Evolutionary conservation across 2,888 invertebrate genomes (phyloP).

Genomic region (Xanthorhoe spadicearia): DNA sequence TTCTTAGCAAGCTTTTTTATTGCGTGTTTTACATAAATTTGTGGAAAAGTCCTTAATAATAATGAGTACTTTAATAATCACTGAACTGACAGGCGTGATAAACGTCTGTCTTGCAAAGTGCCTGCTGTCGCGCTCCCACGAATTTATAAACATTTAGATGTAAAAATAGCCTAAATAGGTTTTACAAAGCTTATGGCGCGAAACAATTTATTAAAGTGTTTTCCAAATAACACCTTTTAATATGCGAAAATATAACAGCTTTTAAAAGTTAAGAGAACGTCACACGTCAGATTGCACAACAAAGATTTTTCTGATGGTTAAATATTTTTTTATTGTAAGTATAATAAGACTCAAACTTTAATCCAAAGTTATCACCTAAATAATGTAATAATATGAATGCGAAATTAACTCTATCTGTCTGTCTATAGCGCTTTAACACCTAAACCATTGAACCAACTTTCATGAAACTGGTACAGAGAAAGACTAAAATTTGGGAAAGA

Average conservation of each 20-base stretch:
- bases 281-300: background rate
- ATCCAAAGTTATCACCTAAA: background rate
- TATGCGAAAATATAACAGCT: background rate
- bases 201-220: constrained; percentile 12
- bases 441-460: too few relatives aligned
- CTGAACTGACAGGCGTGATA: constrained; percentile 19
- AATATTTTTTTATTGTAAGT: background rate
- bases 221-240: background rate
- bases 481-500: too few relatives aligned
- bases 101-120: constrained; percentile 64
- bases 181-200: constrained; percentile 14
- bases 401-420: too few relatives aligned
- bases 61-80: constrained; percentile 25
- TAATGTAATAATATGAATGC: background rate
- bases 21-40: background rate
- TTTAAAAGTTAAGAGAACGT: constrained; percentile 3
- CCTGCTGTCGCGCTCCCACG: constrained; percentile 54
- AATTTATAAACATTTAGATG: constrained; percentile 25
- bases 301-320: background rate
- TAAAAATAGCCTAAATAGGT: constrained; percentile 20
- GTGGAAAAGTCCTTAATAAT: background rate
- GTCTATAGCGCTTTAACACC: too few relatives aligned
- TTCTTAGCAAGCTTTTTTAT: background rate
- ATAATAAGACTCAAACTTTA: background rate
- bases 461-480: too few relatives aligned